Evolutionary conservation across 1,140 invertebrate species (phyloP), one percentile per base, ranked within the genome.

Genomic region (Acromyrmex heyeri): DNA sequence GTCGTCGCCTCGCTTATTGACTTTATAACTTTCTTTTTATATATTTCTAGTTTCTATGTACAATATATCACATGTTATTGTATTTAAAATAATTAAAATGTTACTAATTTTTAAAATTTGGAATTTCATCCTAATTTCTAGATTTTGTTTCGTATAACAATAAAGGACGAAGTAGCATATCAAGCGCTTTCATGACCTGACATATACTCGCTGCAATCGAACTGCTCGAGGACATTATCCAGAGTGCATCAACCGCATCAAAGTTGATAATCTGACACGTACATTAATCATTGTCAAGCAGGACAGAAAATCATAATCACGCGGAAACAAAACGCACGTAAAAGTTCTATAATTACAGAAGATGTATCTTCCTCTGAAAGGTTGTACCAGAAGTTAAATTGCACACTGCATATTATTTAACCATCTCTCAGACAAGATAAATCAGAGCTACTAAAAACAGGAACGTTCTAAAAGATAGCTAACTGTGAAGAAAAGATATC

Each of bases 251-350:
- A 76, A 27, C 34, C 73, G 21, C 73, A 24, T 77, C 55, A 14
- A 77, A 62, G 34, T 62, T 59, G 59, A 75, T 27, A 34, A 57
- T 75, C 34, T 62, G 57, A 77, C 73, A 61, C 14, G 38, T 27
- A 44, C 34, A 77, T 77, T 77, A 77, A 77, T 77, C 73, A 77
- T 61, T 77, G 57, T 62, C 73, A 44, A 27, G 21, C 34, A 27
- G 38, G n/a, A 62, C 73, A 27, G 57, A 61, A 77, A 77, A 77
- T 77, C 57, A 27, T 44, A 59, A 62, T 62, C 73, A 24, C 73
- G 16, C 57, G 57, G 73, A 77, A 61, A 77, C 73, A 77, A 77
- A 61, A 77, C 73, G 65, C n/a, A 27, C 55, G 73, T 27, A 14
- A 44, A 76, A 61, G 14, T 38, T 34, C 57, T 44, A 24, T 61